Evolutionary conservation across 2,797 vertebrate species (phyloP).

Genomic region (Helarctos malayanus): DNA sequence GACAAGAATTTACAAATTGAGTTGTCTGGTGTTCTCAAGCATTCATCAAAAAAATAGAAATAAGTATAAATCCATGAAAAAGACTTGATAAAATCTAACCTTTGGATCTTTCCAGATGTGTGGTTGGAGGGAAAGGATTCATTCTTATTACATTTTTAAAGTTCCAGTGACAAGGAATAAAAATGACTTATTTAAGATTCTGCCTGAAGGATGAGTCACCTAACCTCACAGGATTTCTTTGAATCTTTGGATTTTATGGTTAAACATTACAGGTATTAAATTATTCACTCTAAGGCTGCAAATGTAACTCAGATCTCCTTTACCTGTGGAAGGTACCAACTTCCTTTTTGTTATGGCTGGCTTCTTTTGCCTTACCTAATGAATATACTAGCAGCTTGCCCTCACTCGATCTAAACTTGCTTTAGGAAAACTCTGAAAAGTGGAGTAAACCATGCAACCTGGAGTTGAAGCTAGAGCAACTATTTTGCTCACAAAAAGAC

Average conservation of each 20-base stretch:
- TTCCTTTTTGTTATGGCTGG: not conserved
- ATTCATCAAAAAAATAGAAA: not conserved
- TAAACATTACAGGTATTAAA: not conserved
- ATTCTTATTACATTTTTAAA: not conserved
- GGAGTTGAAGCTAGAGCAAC: not conserved
- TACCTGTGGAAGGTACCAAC: not conserved
- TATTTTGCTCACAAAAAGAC: not conserved
- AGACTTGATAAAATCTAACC: not conserved
- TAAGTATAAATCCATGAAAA: conserved; percentile 7
- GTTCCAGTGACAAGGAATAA: not conserved
- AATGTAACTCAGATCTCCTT: not conserved
- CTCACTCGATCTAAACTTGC: not conserved
- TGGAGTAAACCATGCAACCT: not conserved
- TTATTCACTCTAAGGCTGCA: not conserved
- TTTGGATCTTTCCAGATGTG: not conserved
- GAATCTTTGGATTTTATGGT: not conserved
- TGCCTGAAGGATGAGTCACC: not conserved
- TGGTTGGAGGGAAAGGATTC: not conserved
- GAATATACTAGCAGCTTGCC: not conserved
- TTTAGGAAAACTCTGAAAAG: not conserved
- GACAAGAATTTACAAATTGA: not conserved
- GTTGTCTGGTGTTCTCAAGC: not conserved
- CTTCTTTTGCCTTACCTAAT: not conserved
- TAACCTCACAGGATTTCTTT: not conserved
- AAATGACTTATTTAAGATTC: not conserved